Conservation (phyloP, 2,797 vertebrate genomes). For the Protonibea diacanthus region DNA sequence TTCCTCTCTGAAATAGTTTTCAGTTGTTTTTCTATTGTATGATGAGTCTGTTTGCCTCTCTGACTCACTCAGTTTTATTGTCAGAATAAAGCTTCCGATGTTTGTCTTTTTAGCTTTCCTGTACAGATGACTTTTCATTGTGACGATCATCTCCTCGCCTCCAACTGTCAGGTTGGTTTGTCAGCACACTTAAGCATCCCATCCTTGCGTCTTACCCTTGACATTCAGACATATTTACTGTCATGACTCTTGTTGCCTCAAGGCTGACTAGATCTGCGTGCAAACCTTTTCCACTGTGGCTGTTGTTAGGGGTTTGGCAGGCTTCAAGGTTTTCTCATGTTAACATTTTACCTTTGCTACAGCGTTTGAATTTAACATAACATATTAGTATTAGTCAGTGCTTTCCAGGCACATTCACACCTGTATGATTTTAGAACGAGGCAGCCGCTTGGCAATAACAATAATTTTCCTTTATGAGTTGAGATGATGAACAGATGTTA, state of each 20-base stretch:
- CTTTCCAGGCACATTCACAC: slow-evolving; percentile 15
- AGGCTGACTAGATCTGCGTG: slow-evolving; percentile 31
- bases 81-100: slow-evolving; percentile 44
- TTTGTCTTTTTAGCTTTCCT: slow-evolving; percentile 29
- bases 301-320: slow-evolving; percentile 29
- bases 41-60: slow-evolving; percentile 37
- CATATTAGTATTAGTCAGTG: not conserved
- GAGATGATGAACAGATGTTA: slow-evolving; percentile 39
- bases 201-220: slow-evolving; percentile 33
- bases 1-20: slow-evolving; percentile 61
- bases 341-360: slow-evolving; percentile 7
- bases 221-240: slow-evolving; percentile 42
- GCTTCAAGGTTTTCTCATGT: slow-evolving; percentile 11
- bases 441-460: not conserved
- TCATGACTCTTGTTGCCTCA: slow-evolving; percentile 32
- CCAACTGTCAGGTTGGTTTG: slow-evolving; percentile 53
- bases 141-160: slow-evolving; percentile 43
- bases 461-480: not conserved
- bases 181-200: slow-evolving; percentile 31
- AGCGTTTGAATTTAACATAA: not conserved
- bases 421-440: not conserved
- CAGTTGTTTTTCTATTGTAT: slow-evolving; percentile 53
- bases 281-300: slow-evolving; percentile 21
- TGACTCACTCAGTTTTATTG: slow-evolving; percentile 62
- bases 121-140: slow-evolving; percentile 43